Conservation (phyloP, 2,113 vertebrate genomes). For the Serinus canaria region DNA sequence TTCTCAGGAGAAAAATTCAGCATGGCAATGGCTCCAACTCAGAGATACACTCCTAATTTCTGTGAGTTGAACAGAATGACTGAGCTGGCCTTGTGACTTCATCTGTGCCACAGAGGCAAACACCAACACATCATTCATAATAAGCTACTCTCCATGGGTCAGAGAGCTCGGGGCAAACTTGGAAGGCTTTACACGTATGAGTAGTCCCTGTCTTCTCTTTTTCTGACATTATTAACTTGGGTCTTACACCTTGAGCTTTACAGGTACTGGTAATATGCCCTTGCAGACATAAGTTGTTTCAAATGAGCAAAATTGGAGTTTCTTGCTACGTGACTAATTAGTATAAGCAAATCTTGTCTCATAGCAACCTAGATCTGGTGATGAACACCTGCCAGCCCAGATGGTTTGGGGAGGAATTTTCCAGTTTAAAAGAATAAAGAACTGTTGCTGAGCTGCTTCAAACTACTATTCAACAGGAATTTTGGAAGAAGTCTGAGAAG, state of each 20-base stretch:
- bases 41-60: not conserved
- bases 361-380: slow-evolving; percentile 72
- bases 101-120: not conserved
- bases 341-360: slow-evolving; percentile 66
- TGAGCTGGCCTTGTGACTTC: not conserved
- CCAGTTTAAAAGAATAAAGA: slow-evolving; percentile 63
- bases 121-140: not conserved
- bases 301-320: slow-evolving; percentile 61
- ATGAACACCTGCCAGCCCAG: slow-evolving; percentile 77
- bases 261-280: not conserved
- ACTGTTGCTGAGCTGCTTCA: slow-evolving; percentile 29
- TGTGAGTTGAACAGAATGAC: not conserved
- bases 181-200: not conserved
- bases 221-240: not conserved
- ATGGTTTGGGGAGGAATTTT: slow-evolving; percentile 70
- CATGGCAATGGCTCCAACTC: not conserved
- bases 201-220: not conserved
- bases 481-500: slow-evolving; percentile 34
- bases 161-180: not conserved
- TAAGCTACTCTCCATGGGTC: not conserved
- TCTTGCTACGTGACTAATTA: slow-evolving; percentile 64
- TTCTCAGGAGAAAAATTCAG: not conserved
- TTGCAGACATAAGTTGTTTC: slow-evolving; percentile 43
- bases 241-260: slow-evolving; percentile 35
- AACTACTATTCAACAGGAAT: slow-evolving; percentile 49